phyloP scores from a whole-genome alignment of 2,797 vertebrate genomes.

The Lateolabrax maculatus region DNA sequence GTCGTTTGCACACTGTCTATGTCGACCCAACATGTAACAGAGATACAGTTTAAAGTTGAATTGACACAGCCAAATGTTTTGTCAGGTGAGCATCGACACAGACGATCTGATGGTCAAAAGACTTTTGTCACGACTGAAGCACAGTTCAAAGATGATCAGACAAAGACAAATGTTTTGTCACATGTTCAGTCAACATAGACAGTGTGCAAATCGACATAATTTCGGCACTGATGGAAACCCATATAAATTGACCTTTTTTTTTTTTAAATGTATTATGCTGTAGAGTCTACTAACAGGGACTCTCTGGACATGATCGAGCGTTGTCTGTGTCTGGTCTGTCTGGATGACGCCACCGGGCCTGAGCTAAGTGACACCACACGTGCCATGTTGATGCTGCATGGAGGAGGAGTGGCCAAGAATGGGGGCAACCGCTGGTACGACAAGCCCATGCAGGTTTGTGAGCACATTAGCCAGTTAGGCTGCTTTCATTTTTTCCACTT shows the following conservation, averaged over 20 bases:
- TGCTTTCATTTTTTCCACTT: not conserved
- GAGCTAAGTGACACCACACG: constrained; percentile 87
- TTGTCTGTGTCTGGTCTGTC: constrained; percentile 94
- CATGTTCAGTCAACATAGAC: too few relatives aligned
- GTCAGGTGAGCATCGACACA: too few relatives aligned
- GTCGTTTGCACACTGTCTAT: too few relatives aligned
- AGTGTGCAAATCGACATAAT: too few relatives aligned
- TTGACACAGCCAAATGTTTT: too few relatives aligned
- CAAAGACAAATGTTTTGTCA: too few relatives aligned
- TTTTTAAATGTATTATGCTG: not conserved
- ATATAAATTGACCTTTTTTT: not conserved
- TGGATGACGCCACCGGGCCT: constrained; percentile 86
- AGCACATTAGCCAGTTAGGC: not conserved
- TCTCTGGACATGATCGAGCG: constrained; percentile 97
- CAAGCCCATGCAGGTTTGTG: constrained; percentile 96
- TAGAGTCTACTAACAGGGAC: constrained; percentile 98
- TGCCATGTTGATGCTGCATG: constrained; percentile 92
- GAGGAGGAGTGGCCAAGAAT: constrained; percentile 88
- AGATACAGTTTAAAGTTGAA: too few relatives aligned
- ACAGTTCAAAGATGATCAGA: too few relatives aligned
- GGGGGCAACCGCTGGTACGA: constrained; percentile 98
- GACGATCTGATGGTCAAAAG: too few relatives aligned
- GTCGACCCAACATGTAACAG: too few relatives aligned
- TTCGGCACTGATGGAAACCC: too few relatives aligned
- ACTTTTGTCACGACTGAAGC: too few relatives aligned